Base-by-base conservation (phyloP, 2,888 invertebrate species). In the Gymnosoma rotundatum region DNA sequence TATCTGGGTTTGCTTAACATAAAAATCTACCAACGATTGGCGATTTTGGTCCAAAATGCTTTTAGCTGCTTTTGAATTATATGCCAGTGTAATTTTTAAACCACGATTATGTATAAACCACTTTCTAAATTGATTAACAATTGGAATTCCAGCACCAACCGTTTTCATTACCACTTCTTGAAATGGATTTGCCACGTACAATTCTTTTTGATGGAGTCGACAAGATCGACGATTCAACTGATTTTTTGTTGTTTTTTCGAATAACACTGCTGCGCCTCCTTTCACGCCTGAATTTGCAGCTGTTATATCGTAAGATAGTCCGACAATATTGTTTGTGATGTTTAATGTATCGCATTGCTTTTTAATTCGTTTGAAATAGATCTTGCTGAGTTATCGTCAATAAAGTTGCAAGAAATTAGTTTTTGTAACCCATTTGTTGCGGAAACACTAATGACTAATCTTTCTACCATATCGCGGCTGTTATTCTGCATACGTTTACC, bases 191-290 rank as follows among this genome's bases (percentile, higher is more conserved):
- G 63, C 45, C 63, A 63, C 63, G n/a, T 36, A 60, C 32, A 60
- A 20, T 60, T 63, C 20, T 63, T 63, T 63, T 63, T 63, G 45
- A 63, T 63, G 63, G 20, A 63, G 63, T 63, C 63, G 60, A 45
- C 63, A 63, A 63, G 48, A 45, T 63, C 9, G 42, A 63, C 63
- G 63, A 21, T 63, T 63, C 63, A 63, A 32, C 45, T 42, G 20
- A 12, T 63, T 63, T 45, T 63, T 45, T 16, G 14, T 63, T 18
- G 42, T 20, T 63, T 63, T 63, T 45, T 63, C 63, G 12, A 63
- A 63, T 42, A 63, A 45, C 42, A 45, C 45, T n/a, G n/a, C n/a
- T n/a, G n/a, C n/a, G n/a, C n/a, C n/a, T 42, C 63, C 50, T 48
- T 66, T 66, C 21, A 25, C 25, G 20, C 66, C 50, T 21, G 48